phyloP scores from a whole-genome alignment of 2,113 vertebrate species.

The Scomber japonicus region DNA sequence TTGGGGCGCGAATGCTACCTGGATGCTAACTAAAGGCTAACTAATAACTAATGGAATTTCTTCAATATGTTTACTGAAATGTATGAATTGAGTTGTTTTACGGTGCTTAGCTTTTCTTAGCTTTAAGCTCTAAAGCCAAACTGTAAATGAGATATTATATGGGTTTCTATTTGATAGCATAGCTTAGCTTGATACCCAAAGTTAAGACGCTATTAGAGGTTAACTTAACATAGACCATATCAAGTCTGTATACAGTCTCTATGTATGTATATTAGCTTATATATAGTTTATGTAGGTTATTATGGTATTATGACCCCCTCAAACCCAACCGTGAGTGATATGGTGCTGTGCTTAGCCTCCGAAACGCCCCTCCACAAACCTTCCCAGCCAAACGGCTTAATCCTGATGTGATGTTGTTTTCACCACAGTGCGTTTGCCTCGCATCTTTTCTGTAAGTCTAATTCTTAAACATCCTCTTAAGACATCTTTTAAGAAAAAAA shows the following conservation, averaged over 20 bases:
- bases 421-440: background rate
- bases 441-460: background rate
- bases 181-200: background rate
- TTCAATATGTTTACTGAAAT: background rate
- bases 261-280: too few species aligned
- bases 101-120: too few species aligned
- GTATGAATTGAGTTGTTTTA: background rate
- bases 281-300: too few species aligned
- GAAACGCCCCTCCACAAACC: background rate
- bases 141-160: rapidly evolving
- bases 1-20: slow-evolving; percentile 36
- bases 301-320: too few species aligned
- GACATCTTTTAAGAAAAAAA: too few species aligned
- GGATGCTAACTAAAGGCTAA: slow-evolving; percentile 25
- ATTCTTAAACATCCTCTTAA: background rate
- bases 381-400: background rate
- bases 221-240: too few species aligned
- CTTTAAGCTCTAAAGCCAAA: background rate
- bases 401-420: background rate
- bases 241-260: too few species aligned
- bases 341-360: background rate
- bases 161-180: rapidly evolving
- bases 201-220: background rate
- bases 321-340: background rate
- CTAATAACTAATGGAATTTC: background rate